These are phyloP conservation scores for Entelurus aequoreus DNA, from an alignment of 2,113 vertebrate species.

Conservation along the genomic window DNA sequence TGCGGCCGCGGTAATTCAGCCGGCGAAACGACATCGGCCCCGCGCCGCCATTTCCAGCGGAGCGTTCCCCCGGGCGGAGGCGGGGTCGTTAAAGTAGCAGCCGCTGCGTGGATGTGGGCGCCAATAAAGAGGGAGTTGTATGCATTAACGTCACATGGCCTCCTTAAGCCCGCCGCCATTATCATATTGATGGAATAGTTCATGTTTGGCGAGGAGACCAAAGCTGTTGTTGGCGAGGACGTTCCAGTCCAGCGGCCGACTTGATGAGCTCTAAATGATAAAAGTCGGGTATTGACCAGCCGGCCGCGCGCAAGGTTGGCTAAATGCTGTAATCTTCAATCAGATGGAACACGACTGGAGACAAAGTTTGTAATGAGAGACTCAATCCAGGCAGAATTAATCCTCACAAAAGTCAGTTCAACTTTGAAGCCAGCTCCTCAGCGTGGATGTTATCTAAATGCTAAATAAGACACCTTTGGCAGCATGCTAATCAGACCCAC, in stretches of 20 bases:
- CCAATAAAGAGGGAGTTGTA: constrained; percentile 59
- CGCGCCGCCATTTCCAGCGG: constrained; percentile 78
- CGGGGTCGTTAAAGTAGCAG: constrained; percentile 80
- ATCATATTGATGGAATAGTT: constrained; percentile 99
- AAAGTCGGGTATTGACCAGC: constrained; percentile 99
- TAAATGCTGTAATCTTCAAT: constrained; percentile 99
- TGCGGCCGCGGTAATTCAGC: constrained; percentile 84
- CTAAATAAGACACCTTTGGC: constrained; percentile 99
- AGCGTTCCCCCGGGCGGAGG: constrained; percentile 77
- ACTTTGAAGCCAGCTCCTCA: constrained; percentile 98
- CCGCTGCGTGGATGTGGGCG: constrained; percentile 63
- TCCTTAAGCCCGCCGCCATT: constrained; percentile 84
- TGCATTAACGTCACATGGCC: constrained; percentile 70
- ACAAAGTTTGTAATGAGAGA: constrained; percentile 99
- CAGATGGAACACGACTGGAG: constrained; percentile 99
- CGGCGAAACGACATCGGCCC: constrained; percentile 64
- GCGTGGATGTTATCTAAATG: constrained; percentile 99
- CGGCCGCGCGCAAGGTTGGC: constrained; percentile 85
- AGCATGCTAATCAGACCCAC: constrained; percentile 97
- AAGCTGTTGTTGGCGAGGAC: constrained; percentile 94
- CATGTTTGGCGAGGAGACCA: constrained; percentile 94
- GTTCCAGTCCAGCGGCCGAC: constrained; percentile 99
- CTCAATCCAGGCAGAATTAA: constrained; percentile 99
- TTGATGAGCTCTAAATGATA: constrained; percentile 99
- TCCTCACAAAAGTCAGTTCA: constrained; percentile 99